Conservation (phyloP, 2,113 vertebrate genomes). For the Gobio gobio region DNA sequence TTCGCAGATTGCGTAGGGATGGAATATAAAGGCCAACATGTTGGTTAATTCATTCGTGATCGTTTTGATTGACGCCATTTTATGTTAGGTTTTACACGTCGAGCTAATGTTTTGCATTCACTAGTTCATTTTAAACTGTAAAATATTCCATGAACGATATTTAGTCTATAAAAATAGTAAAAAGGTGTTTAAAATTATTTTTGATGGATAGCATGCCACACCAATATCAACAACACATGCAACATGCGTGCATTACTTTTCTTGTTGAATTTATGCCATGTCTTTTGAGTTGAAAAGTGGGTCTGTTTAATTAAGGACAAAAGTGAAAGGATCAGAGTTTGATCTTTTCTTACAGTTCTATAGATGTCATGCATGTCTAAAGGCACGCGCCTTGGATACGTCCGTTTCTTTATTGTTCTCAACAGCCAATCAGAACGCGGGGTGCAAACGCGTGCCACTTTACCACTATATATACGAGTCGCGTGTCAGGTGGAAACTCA, state of each 20-base stretch:
- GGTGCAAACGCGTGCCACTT: constrained; percentile 65
- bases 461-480: constrained; percentile 67
- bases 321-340: constrained; percentile 49
- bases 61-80: neutral
- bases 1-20: neutral
- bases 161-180: neutral
- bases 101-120: neutral
- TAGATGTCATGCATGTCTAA: constrained; percentile 64
- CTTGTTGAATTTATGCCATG: neutral
- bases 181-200: neutral
- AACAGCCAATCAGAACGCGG: constrained; percentile 70
- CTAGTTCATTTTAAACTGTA: neutral
- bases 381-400: constrained; percentile 69
- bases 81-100: neutral
- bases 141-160: neutral
- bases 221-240: neutral
- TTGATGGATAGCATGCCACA: neutral
- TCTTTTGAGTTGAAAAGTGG: neutral
- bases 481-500: constrained; percentile 40
- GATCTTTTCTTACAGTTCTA: constrained; percentile 63
- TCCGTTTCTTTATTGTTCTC: constrained; percentile 63
- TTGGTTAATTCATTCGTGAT: neutral
- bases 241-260: neutral
- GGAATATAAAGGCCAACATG: neutral
- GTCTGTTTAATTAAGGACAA: constrained; percentile 40